Evolutionary conservation across 2,888 invertebrate species (phyloP).

Genomic region (Eilema depressum): DNA sequence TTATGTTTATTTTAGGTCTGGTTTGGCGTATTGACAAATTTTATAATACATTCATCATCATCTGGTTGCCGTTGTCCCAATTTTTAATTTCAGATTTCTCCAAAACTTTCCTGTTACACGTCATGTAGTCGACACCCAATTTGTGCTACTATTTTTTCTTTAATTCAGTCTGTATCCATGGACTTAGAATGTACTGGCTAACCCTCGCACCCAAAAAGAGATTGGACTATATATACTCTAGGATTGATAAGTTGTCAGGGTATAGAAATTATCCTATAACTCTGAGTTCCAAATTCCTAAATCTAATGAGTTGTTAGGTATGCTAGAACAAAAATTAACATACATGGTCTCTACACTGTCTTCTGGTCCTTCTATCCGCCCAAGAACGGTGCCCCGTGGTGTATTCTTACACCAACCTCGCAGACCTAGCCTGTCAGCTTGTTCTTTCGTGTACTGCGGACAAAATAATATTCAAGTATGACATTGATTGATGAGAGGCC

Average conservation of each 20-base stretch:
- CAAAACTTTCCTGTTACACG: no score
- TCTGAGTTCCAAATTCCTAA: no score
- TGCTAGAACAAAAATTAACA: constrained; percentile 1
- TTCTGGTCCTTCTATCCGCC: constrained; percentile 89
- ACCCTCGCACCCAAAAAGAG: background rate
- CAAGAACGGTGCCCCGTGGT: constrained; percentile 88
- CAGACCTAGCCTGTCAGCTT: constrained; percentile 88
- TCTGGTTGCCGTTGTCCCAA: no score
- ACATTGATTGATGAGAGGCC: background rate
- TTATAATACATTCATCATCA: background rate
- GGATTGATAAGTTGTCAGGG: background rate
- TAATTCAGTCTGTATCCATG: no score
- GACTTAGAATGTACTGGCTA: background rate
- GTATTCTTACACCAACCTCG: constrained; percentile 93
- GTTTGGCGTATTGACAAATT: constrained; percentile 20
- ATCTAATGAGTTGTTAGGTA: no score
- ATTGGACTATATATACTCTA: background rate
- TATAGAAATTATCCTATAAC: background rate
- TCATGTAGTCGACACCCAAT: no score
- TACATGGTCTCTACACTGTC: constrained; percentile 88
- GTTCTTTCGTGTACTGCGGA: constrained; percentile 88
- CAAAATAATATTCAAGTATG: constrained; percentile 11
- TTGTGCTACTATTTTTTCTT: no score
- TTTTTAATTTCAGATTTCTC: no score
- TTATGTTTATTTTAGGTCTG: constrained; percentile 16